Conservation (phyloP, 2,113 vertebrate genomes). For the Thymallus thymallus region DNA sequence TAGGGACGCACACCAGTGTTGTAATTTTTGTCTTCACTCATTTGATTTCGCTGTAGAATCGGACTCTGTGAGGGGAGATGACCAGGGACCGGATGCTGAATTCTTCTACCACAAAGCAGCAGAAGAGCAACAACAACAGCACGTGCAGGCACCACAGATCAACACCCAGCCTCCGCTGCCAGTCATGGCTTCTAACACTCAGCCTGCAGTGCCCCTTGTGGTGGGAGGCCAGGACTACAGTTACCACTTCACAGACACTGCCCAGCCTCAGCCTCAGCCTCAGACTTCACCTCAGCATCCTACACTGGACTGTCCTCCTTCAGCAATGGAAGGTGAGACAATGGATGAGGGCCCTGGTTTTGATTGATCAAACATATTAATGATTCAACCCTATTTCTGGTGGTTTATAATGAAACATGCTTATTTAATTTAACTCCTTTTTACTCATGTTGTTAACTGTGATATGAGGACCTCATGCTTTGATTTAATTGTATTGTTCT, state of each 20-base stretch:
- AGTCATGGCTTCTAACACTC: constrained; percentile 2
- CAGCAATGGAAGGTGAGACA: constrained; percentile 46
- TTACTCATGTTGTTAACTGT: background rate
- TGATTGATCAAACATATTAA: background rate
- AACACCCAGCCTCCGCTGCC: constrained; percentile 11
- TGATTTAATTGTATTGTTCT: constrained; percentile 17
- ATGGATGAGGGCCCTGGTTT: background rate
- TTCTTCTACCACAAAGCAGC: constrained; percentile 34
- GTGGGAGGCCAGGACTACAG: constrained; percentile 32
- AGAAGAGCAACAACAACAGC: constrained; percentile 24
- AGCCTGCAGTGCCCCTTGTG: constrained; percentile 7
- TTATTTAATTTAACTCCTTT: no score
- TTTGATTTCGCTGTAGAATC: constrained; percentile 20
- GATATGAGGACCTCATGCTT: constrained; percentile 7
- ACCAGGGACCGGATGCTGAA: constrained; percentile 46
- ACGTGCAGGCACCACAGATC: background rate
- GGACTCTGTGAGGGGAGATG: background rate
- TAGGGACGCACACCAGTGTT: background rate
- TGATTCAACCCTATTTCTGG: constrained; percentile 1
- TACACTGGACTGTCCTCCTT: constrained; percentile 16
- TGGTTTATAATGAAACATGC: no score
- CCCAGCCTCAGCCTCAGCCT: constrained; percentile 3
- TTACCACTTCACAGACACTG: constrained; percentile 48
- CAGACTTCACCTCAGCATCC: constrained; percentile 24
- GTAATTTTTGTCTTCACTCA: background rate